Base-by-base conservation (phyloP, 1,140 invertebrate genomes). In the Lucilia sericata region DNA sequence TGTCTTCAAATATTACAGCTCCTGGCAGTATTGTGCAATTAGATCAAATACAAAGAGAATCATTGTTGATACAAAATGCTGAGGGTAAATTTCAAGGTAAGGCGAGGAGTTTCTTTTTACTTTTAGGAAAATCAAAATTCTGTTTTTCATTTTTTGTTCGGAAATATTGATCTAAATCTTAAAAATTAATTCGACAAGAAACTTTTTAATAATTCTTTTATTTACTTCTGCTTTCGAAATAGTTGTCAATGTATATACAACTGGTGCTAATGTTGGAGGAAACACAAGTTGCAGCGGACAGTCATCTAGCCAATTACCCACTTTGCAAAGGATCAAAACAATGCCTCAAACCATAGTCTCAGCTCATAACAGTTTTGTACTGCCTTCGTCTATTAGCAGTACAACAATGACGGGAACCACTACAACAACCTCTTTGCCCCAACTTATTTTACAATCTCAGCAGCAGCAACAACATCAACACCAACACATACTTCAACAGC, bases 81-180 rank as follows among this genome's bases (percentile, higher is more conserved):
- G 86, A 86, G 7, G 90, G 90, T 8, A 86, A 86, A 55, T 88
- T 85, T 76, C 89, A 91, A 84, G 86, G 89, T 91, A n/a, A n/a
- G n/a, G n/a, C n/a, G n/a, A n/a, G n/a, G n/a, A n/a, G n/a, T n/a
- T n/a, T n/a, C n/a, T n/a, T n/a, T n/a, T n/a, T n/a, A n/a, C n/a
- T n/a, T n/a, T n/a, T n/a, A n/a, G n/a, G n/a, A n/a, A n/a, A n/a
- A n/a, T n/a, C n/a, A n/a, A n/a, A n/a, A n/a, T n/a, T n/a, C n/a
- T n/a, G n/a, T n/a, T n/a, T n/a, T n/a, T n/a, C n/a, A n/a, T n/a
- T n/a, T n/a, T n/a, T n/a, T n/a, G n/a, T n/a, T n/a, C n/a, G n/a
- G n/a, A n/a, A n/a, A n/a, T n/a, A n/a, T n/a, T n/a, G n/a, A n/a
- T n/a, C n/a, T n/a, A n/a, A n/a, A n/a, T n/a, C n/a, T n/a, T n/a